A percentile compares a stretch with the other conserved stretches of the same genome.
phyloP scores from a whole-genome alignment of 2,113 vertebrate genomes.

The Petrocephalus zakoni region DNA sequence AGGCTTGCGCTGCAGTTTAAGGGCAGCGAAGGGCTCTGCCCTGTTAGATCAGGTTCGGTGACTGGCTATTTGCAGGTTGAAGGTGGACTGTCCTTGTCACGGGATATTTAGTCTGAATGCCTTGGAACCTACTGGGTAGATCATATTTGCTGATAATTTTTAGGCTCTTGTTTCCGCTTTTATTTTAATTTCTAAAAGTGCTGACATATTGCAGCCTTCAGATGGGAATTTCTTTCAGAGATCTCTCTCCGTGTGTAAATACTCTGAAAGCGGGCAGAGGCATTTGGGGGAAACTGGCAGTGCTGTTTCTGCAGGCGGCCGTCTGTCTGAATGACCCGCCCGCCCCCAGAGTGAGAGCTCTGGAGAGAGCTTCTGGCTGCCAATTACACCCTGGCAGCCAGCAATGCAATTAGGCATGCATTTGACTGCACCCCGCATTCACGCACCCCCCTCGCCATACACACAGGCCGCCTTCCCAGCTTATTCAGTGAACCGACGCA shows the following conservation, averaged over 20 bases:
- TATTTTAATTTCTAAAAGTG: background rate
- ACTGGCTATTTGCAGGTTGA: background rate
- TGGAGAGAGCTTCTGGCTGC: constrained; percentile 7
- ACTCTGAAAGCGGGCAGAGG: background rate
- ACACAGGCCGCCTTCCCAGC: background rate
- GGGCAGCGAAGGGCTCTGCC: background rate
- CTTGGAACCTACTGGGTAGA: background rate
- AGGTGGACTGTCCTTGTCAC: background rate
- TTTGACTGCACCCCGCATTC: background rate
- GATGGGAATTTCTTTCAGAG: background rate
- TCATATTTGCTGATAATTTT: background rate
- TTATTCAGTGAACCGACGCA: constrained; percentile 1
- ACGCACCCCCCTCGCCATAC: background rate
- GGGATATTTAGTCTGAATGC: background rate
- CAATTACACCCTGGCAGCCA: background rate
- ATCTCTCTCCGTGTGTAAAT: background rate
- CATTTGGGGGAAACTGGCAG: background rate
- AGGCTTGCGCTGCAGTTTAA: background rate
- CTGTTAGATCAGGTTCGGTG: background rate
- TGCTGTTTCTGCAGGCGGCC: background rate
- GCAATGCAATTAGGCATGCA: background rate
- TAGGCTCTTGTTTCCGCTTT: background rate
- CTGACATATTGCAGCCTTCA: background rate
- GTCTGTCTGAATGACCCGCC: background rate
- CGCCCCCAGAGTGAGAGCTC: background rate